A percentile compares a stretch with the other conserved stretches of the same genome.
These are phyloP conservation scores for Tetragonula clypearis DNA, from an alignment of 1,140 invertebrate species.

Conservation along the genomic window DNA sequence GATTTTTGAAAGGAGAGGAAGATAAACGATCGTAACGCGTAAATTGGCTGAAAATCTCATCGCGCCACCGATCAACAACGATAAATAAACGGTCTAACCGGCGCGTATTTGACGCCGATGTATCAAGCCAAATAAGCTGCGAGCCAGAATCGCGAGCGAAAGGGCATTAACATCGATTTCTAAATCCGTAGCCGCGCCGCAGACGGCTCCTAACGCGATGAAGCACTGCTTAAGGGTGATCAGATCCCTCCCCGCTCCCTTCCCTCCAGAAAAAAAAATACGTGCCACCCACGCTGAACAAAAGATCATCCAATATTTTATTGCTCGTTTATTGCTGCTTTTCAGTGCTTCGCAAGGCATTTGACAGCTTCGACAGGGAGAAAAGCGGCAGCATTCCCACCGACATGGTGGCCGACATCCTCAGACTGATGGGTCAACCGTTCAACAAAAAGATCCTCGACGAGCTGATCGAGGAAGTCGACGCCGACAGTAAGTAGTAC, in stretches of 20 bases:
- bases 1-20: neutral
- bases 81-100: constrained; percentile 48
- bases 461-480: constrained; percentile 97
- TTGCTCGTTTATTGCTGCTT: neutral
- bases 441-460: constrained; percentile 97
- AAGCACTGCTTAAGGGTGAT: neutral
- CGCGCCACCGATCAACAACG: constrained; percentile 1
- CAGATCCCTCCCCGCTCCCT: neutral
- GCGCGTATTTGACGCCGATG: constrained; percentile 40
- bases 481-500: constrained; percentile 93
- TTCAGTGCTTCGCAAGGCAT: constrained; percentile 94
- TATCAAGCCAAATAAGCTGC: constrained; percentile 72
- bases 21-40: neutral
- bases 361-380: constrained; percentile 97
- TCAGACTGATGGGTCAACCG: constrained; percentile 96
- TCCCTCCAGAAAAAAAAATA: neutral
- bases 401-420: constrained; percentile 96
- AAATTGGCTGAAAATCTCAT: constrained; percentile 35
- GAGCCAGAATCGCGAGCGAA: constrained; percentile 66
- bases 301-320: neutral
- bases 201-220: constrained; percentile 29
- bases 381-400: constrained; percentile 96
- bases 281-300: neutral
- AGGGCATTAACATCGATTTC: constrained; percentile 76
- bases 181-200: constrained; percentile 68